Percentiles rank a stretch among this genome's conserved stretches.
Evolutionary conservation across 2,113 vertebrate species (phyloP).

Genomic region (Lophochroa leadbeateri): DNA sequence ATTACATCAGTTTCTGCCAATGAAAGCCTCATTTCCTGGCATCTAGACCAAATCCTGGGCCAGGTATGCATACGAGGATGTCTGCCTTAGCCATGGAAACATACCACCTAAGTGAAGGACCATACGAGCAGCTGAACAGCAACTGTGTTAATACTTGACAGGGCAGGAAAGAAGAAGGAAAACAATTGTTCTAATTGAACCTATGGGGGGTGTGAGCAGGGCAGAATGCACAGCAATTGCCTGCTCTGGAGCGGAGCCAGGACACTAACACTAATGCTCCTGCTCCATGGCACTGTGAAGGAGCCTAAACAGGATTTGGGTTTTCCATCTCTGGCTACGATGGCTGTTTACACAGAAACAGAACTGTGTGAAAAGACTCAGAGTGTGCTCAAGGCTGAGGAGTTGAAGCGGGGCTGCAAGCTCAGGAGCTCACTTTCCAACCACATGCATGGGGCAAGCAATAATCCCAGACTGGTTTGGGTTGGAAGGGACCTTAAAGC

Average conservation of each 20-base stretch:
- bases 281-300: neutral
- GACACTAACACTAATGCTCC: neutral
- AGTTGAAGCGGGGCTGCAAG: neutral
- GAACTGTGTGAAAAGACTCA: neutral
- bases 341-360: neutral
- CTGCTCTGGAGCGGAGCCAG: conserved; percentile 46
- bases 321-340: neutral
- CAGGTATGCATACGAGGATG: neutral
- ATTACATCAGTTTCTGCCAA: neutral
- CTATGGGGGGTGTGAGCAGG: conserved; percentile 36
- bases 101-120: conserved; percentile 15
- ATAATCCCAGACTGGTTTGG: neutral
- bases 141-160: conserved; percentile 42
- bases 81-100: conserved; percentile 47
- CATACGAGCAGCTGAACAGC: conserved; percentile 1
- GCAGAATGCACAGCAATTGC: conserved; percentile 60
- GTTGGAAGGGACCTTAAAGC: neutral
- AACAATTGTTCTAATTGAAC: conserved; percentile 67
- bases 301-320: neutral
- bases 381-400: neutral
- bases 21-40: neutral
- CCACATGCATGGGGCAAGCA: rapidly evolving
- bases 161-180: conserved; percentile 51
- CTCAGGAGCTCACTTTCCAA: neutral
- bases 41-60: neutral